Base-by-base conservation (phyloP, 2,888 invertebrate genomes). In the Hirtodrosophila histrioides region DNA sequence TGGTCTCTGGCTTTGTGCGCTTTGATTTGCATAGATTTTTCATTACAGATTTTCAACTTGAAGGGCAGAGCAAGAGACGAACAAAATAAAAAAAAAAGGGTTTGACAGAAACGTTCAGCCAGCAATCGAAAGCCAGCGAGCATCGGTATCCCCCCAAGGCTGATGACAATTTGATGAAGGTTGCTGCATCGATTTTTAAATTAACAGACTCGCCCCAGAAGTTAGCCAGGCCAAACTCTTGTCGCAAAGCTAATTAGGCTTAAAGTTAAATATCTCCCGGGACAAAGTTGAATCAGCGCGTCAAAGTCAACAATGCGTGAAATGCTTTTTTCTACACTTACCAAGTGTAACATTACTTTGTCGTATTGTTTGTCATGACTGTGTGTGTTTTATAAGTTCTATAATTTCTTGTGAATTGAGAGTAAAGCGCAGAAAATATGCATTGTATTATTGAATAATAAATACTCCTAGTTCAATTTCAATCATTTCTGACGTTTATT, bases 21-120 rank as follows among this genome's bases (percentile, higher is more conserved):
- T 76, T 77, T 74, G 85, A 86, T 86, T 86, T 86, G 88, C 86
- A 86, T 86, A 88, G 86, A 86, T 86, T 86, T 86, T 88, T 88
- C 86, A 86, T 86, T 87, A 87, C 69, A 79, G 86, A 86, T 87
- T 87, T 73, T 68, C 50, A 46, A 50, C 60, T 65, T 65, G 60
- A 63, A 58, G 78, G 74, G 17, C 55, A 65, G 44, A 40, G 44
- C 27, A 9, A 37, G 12, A 44, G 43, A 36, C 48, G 27, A 35
- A 44, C 36, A 27, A 57, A 49, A 54, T 43, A 48, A 40, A 36
- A 37, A 64, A 54, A 50, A 77, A 75, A 68, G 65, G 69, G 71
- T 69, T 75, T 65, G 62, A 65, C 66, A 65, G 60, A 64, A 71
- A 45, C 55, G 72, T 49, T 73, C 66, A 53, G 57, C 39, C 46